Base-by-base conservation (phyloP, 2,797 vertebrate genomes). In the Sciurus vulgaris region DNA sequence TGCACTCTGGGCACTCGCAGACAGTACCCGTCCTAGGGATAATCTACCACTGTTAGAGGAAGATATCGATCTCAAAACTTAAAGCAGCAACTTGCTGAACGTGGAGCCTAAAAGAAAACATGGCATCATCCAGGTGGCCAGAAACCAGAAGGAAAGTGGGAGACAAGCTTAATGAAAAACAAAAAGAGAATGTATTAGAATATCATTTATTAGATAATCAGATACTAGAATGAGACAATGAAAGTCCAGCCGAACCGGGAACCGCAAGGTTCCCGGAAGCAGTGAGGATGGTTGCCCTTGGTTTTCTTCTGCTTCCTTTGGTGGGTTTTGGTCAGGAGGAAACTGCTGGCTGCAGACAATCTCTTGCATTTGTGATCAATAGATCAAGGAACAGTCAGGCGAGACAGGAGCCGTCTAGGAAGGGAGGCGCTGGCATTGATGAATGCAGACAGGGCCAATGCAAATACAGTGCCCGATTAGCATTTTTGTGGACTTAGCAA, bases 341-440 rank as follows among this genome's bases (percentile, higher is more conserved):
- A 85, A 92, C 61, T 67, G 92, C 85, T 88, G 30, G 69, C 93
- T 86, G n/a, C 77, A 84, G 87, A 82, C 74, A 61, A 24, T 5
- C 22, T 41, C 73, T 82, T 47, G 30, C 59, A 8, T 89, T 59
- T 82, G 74, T 44, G 89, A 94, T 96, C 93, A 54, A 81, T 76
- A 94, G 70, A 94, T 93, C 86, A 81, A 86, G 70, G 35, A 83
- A 17, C 26, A 89, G 91, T 82, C 86, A 65, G 26, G 92, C 88
- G 44, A 70, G 82, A 38, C 3, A 0, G 78, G 78, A 76, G 49
- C 14, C 26, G 7, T 17, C 72, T 20, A 20, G 67, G 33, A 44
- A 87, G 26, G 51, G 11, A 11, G 1, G 30, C 0, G 5, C 33
- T 74, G 49, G 94, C 70, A n/a, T 1, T 87, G 69, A 86, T 26